These are phyloP conservation scores for Acestrorhynchus altus DNA, from an alignment of 2,797 vertebrate species.

Conservation along the genomic window DNA sequence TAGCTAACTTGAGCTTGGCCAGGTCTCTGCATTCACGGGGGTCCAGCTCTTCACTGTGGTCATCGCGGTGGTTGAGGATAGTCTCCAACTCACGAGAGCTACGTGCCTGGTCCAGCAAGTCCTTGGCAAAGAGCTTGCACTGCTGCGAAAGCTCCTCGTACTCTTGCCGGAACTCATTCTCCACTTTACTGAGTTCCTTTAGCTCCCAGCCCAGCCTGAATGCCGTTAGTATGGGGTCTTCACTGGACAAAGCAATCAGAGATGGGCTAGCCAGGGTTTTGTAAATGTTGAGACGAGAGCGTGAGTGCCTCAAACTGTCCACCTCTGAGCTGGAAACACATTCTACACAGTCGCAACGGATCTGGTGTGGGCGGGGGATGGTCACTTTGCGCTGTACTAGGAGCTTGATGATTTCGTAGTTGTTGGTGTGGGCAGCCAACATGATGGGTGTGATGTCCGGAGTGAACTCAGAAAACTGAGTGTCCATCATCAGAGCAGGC, in stretches of 20 bases:
- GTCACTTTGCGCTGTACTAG: slow-evolving; percentile 95
- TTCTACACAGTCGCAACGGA: slow-evolving; percentile 94
- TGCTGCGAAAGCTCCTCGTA: slow-evolving; percentile 98
- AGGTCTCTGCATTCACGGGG: slow-evolving; percentile 92
- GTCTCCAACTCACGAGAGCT: slow-evolving; percentile 95
- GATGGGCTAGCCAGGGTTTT: slow-evolving; percentile 95
- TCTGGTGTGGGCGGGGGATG: slow-evolving; percentile 93
- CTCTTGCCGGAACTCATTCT: slow-evolving; percentile 97
- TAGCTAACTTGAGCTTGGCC: slow-evolving; percentile 96
- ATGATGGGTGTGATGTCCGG: slow-evolving; percentile 98
- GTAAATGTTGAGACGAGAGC: slow-evolving; percentile 95
- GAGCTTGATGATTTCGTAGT: slow-evolving; percentile 98
- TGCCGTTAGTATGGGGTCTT: slow-evolving; percentile 94
- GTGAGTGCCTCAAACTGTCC: slow-evolving; percentile 92
- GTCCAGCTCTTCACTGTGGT: slow-evolving; percentile 94
- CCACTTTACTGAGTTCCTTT: slow-evolving; percentile 97
- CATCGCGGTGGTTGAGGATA: slow-evolving; percentile 95
- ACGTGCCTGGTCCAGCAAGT: slow-evolving; percentile 94
- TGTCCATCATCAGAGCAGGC: slow-evolving; percentile 96
- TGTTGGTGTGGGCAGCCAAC: slow-evolving; percentile 98
- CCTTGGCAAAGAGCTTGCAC: slow-evolving; percentile 96
- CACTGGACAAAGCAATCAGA: slow-evolving; percentile 93
- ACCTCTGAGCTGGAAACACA: slow-evolving; percentile 96
- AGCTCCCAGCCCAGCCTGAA: slow-evolving; percentile 96
- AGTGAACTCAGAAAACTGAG: slow-evolving; percentile 97